phyloP scores from a whole-genome alignment of 2,888 invertebrate genomes.

The Geophilus truncorum region DNA sequence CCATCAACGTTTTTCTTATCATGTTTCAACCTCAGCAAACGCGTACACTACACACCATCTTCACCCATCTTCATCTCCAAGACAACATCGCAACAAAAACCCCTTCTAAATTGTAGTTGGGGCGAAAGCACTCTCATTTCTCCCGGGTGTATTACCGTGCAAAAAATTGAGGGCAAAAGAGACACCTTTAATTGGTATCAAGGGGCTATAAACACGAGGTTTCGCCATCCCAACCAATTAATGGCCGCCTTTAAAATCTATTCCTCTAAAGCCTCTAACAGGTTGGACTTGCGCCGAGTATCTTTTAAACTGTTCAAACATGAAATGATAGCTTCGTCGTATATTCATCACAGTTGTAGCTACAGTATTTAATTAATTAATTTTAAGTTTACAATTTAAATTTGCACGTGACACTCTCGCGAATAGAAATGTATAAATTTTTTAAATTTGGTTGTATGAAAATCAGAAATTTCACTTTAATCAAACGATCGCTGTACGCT shows the following conservation, averaged over 20 bases:
- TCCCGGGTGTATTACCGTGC: conserved; percentile 6
- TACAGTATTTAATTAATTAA: not conserved
- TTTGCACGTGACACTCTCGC: too few species aligned
- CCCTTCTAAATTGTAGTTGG: conserved; percentile 17
- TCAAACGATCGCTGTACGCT: too few species aligned
- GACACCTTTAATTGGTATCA: conserved; percentile 24
- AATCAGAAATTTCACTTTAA: not conserved
- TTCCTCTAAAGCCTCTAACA: not conserved
- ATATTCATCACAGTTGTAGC: not conserved
- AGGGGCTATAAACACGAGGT: conserved; percentile 10
- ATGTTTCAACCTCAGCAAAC: conserved; percentile 27
- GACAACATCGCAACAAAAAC: conserved; percentile 10
- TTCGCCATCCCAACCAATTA: conserved; percentile 25
- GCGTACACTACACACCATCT: conserved; percentile 2
- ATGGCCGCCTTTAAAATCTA: conserved; percentile 18
- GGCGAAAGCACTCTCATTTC: conserved; percentile 14
- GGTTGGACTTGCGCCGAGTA: not conserved
- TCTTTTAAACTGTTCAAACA: not conserved
- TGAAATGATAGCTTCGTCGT: not conserved
- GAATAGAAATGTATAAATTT: too few species aligned
- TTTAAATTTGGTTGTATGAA: too few species aligned
- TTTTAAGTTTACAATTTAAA: not conserved
- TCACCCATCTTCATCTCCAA: conserved; percentile 12
- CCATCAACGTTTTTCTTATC: conserved; percentile 21
- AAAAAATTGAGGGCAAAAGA: not conserved